phyloP scores from a whole-genome alignment of 2,888 invertebrate species.

The Nymphalis c-album region DNA sequence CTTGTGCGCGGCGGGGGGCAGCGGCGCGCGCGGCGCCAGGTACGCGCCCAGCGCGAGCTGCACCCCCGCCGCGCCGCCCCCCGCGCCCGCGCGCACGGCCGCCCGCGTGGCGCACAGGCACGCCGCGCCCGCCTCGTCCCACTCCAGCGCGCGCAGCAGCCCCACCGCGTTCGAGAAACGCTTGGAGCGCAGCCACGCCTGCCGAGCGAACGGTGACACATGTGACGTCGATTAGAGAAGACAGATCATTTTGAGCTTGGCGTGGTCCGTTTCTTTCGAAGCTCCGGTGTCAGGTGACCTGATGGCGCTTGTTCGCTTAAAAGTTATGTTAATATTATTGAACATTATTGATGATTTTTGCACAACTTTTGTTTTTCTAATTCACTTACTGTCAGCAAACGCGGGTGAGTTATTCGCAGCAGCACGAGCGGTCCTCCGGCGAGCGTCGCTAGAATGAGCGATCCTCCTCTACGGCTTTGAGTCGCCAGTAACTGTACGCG shows the following conservation, averaged over 20 bases:
- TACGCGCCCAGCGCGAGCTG: slow-evolving; percentile 91
- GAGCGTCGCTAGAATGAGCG: slow-evolving; percentile 55
- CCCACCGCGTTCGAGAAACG: slow-evolving; percentile 63
- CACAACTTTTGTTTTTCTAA: too few relatives aligned
- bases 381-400: slow-evolving; percentile 56
- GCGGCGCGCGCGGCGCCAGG: slow-evolving; percentile 86
- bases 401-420: slow-evolving; percentile 62
- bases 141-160: slow-evolving; percentile 84
- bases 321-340: too few relatives aligned
- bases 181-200: slow-evolving; percentile 67
- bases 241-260: too few relatives aligned
- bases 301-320: too few relatives aligned
- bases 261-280: too few relatives aligned
- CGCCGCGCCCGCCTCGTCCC: slow-evolving; percentile 88
- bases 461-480: slow-evolving; percentile 48
- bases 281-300: too few relatives aligned
- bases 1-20: slow-evolving; percentile 84
- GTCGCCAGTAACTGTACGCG: slow-evolving; percentile 61
- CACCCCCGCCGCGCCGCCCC: slow-evolving; percentile 56
- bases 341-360: too few relatives aligned
- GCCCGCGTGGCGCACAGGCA: slow-evolving; percentile 87
- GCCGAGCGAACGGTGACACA: background rate
- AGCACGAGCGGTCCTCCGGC: slow-evolving; percentile 63
- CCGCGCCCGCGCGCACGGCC: slow-evolving; percentile 26
- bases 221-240: too few relatives aligned